Base-by-base conservation (phyloP, 2,113 vertebrate genomes). In the Dipodomys merriami region DNA sequence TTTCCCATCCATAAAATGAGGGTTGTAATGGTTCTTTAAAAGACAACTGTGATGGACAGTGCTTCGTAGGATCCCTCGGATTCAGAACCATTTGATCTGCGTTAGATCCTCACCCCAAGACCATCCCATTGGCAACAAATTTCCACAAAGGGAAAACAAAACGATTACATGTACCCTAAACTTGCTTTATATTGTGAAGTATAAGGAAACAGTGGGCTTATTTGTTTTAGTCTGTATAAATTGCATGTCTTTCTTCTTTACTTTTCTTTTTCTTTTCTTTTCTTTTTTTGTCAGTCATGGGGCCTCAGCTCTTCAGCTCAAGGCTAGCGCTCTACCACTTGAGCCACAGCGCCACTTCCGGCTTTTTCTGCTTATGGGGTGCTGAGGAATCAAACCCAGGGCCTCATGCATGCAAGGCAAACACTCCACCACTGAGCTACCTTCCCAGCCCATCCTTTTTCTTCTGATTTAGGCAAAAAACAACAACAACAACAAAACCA, bases 1-100 rank as follows among this genome's bases (percentile, higher is more conserved):
- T 80, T 86, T 93, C 20, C 76, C 87, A 35, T 82, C 84, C 88
- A 6, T 79, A 84, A 84, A 84, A 64, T 64, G 39, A 60, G 23
- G 27, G 39, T 39, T 33, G 64, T 39, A 84, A 62, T 39, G 83
- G 44, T 87, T 87, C 78, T 80, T 69, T 91, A 62, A 19, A 82
- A 65, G 64, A 67, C 39, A 53, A 5, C 30, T 29, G 1, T 8
- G 27, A 67, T n/a, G 29, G 65, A 30, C 25, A 9, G 78, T n/a
- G 18, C 27, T 65, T 4, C 0, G 46, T 69, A 46, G 4, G 49
- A 76, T 13, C 15, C 22, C 23, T 79, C 72, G 23, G 30, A 85
- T 53, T 6, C 1, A 29, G 30, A 39, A 53, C 33, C 39, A 8
- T 27, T 78, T 39, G 57, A 78, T 83, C 71, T 29, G 15, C 15